phyloP scores from a whole-genome alignment of 2,113 vertebrate species.

The Seriola dumerili region DNA sequence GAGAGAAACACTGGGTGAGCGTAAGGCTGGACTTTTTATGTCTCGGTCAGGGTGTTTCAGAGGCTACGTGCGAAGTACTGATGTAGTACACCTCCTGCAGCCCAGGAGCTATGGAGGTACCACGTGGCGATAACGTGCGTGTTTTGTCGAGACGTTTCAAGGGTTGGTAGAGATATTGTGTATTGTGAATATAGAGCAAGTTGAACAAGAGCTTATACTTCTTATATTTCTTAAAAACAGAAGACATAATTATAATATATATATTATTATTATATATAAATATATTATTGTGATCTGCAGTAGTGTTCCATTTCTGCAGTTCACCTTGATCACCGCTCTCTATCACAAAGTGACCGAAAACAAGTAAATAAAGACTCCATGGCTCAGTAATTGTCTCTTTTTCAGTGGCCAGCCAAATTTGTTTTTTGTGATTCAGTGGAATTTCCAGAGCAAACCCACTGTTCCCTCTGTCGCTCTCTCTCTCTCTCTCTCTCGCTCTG shows the following conservation, averaged over 20 bases:
- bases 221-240: background rate
- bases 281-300: background rate
- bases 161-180: background rate
- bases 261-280: background rate
- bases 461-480: conserved; percentile 23
- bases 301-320: background rate
- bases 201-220: background rate
- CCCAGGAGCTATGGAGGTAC: background rate
- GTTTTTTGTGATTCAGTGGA: conserved; percentile 40
- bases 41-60: conserved; percentile 34
- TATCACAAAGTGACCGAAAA: conserved; percentile 4
- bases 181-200: background rate
- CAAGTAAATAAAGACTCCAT: conserved; percentile 18
- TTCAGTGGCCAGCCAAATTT: conserved; percentile 20
- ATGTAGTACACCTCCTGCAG: background rate
- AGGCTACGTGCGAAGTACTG: conserved; percentile 2
- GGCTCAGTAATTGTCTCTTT: conserved; percentile 18
- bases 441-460: conserved; percentile 43
- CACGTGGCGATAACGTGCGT: background rate
- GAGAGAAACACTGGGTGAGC: conserved; percentile 33
- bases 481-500: conserved; percentile 11
- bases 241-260: background rate
- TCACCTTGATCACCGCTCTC: background rate
- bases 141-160: background rate
- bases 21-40: conserved; percentile 30